Percentiles rank a stretch among this genome's conserved stretches.
phyloP scores from a whole-genome alignment of 2,797 vertebrate species.

The Spinibarbus caldwelli region DNA sequence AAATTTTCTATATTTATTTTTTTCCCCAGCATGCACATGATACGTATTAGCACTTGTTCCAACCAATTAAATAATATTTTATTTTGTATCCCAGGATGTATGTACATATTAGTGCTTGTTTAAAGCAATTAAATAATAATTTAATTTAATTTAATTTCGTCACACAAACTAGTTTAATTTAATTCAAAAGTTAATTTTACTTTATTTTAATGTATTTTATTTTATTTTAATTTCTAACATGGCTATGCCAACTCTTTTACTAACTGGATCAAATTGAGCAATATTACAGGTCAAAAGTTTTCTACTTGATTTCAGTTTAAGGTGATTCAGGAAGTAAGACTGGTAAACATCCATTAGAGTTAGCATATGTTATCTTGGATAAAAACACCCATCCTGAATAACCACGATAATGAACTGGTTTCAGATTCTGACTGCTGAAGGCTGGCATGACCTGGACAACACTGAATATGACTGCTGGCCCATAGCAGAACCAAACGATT shows the following conservation, averaged over 20 bases:
- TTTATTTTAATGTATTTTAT: background rate
- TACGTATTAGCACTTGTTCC: background rate
- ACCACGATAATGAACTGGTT: background rate
- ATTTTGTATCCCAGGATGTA: background rate
- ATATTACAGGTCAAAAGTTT: background rate
- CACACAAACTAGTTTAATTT: too few relatives aligned
- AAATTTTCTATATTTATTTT: background rate
- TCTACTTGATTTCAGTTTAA: background rate
- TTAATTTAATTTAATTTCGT: too few relatives aligned
- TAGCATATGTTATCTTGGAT: background rate
- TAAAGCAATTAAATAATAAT: too few relatives aligned
- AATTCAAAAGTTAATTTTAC: too few relatives aligned
- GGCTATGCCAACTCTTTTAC: background rate
- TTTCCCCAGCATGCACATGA: background rate
- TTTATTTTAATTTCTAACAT: background rate
- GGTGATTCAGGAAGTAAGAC: background rate
- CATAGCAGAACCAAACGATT: constrained; percentile 74
- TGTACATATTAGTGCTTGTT: too few relatives aligned
- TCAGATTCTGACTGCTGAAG: constrained; percentile 64
- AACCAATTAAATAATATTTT: background rate
- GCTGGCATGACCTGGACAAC: constrained; percentile 81
- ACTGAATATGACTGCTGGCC: constrained; percentile 82
- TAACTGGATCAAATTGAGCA: background rate
- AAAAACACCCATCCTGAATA: background rate
- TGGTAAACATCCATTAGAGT: background rate